Conservation (phyloP, 2,113 vertebrate species). For the Origma solitaria region DNA sequence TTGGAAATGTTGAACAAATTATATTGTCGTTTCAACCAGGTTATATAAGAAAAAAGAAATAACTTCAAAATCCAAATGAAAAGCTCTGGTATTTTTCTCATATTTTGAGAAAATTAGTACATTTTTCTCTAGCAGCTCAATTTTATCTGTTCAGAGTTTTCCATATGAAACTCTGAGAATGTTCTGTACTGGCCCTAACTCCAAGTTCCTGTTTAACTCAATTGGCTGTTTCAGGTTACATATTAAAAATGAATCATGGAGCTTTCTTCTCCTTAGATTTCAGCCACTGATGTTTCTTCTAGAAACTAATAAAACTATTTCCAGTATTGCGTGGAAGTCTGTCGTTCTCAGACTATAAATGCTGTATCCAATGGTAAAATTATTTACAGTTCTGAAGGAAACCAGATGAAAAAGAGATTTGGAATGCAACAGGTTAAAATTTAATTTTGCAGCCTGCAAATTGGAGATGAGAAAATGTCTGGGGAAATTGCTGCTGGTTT, state of each 20-base stretch:
- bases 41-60: conserved; percentile 19
- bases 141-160: conserved; percentile 41
- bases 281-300: not conserved
- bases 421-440: not conserved
- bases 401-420: not conserved
- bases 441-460: not conserved
- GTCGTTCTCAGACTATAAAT: not conserved
- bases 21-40: conserved; percentile 41
- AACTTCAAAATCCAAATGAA: conserved; percentile 27
- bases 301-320: not conserved
- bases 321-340: not conserved
- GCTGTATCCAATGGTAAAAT: not conserved
- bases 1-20: conserved; percentile 47
- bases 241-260: conserved; percentile 1
- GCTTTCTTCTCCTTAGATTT: not conserved
- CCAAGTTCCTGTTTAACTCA: not conserved
- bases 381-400: not conserved
- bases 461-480: not conserved
- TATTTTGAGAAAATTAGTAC: conserved; percentile 29
- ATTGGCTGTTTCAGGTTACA: not conserved
- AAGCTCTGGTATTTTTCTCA: not conserved
- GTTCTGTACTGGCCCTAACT: not conserved
- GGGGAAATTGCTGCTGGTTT: not conserved
- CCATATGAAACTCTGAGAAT: conserved; percentile 33
- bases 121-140: conserved; percentile 1